Evolutionary conservation across 2,888 invertebrate genomes (phyloP), one percentile per base, ranked within the genome.

Genomic region (Alcis repandata): DNA sequence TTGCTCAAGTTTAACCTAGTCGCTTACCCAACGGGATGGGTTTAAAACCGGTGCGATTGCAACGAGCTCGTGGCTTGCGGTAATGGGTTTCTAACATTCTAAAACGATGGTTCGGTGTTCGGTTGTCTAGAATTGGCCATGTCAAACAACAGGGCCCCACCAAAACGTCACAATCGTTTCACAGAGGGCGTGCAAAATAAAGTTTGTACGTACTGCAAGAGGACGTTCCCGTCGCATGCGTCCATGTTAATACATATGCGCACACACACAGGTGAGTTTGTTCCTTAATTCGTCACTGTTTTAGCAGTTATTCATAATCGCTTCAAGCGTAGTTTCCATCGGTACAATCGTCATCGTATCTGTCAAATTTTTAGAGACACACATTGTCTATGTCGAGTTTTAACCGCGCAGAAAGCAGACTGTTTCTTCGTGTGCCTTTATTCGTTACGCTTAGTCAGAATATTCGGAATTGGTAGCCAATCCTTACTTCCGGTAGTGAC

Each of bases 211-310:
- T 94, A 95, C 67, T 96, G 96, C 91, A 95, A 95, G 84, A 96
- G 96, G 89, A 94, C 94, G 72, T 96, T 96, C 90, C 96, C 96
- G 63, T 96, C 96, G 59, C 96, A 96, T 85, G 96, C 96, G 59
- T 96, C 96, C 63, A 96, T 97, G 96, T 93, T 96, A 67, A 96
- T 96, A 78, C 97, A 97, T 84, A 95, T 95, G 87, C 92, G 96
- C 77, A 96, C 96, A 36, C 96, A 97, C 79, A 96, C 96, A 74
- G 95, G 95, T 88, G 36, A 81, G 80, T 13, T 46, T 22, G 33
- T 22, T 22, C 15, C 19, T 43, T 4, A 22, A 40, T 45, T 13
- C 38, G 13, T 20, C 13, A n/a, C n/a, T n/a, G n/a, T n/a, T n/a
- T n/a, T n/a, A n/a, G n/a, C n/a, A n/a, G n/a, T n/a, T n/a, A n/a